These are phyloP conservation scores for Bicyclus anynana DNA, from an alignment of 1,140 invertebrate genomes.

Conservation along the genomic window DNA sequence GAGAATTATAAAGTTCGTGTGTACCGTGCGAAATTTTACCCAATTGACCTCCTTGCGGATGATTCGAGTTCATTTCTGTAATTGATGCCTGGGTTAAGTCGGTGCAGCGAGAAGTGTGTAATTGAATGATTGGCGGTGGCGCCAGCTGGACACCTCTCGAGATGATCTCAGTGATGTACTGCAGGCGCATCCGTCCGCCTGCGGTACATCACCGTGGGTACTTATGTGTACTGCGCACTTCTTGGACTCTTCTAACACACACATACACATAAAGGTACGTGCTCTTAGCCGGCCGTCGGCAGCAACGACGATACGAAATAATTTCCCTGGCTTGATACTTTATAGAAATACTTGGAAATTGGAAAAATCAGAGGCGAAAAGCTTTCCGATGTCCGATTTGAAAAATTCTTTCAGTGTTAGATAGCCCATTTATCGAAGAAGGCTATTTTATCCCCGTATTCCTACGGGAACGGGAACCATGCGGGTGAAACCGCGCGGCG, in stretches of 20 bases:
- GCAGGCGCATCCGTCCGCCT: constrained; percentile 48
- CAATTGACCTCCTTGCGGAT: constrained; percentile 9
- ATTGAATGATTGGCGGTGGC: constrained; percentile 69
- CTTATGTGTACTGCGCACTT: neutral
- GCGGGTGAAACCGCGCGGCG: too few relatives aligned
- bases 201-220: constrained; percentile 1
- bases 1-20: neutral
- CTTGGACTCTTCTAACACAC: neutral
- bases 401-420: too few relatives aligned
- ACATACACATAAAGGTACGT: neutral
- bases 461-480: too few relatives aligned
- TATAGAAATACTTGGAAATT: too few relatives aligned
- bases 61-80: constrained; percentile 29
- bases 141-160: constrained; percentile 59
- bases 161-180: constrained; percentile 54
- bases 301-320: too few relatives aligned
- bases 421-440: too few relatives aligned
- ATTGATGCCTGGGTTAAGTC: constrained; percentile 36
- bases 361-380: too few relatives aligned
- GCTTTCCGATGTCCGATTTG: too few relatives aligned
- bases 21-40: neutral
- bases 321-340: too few relatives aligned
- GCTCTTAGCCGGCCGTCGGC: neutral
- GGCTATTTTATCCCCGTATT: too few relatives aligned
- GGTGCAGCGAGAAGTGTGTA: constrained; percentile 38